phyloP scores from a whole-genome alignment of 2,888 invertebrate genomes.

The Psococerastis gibbosa region DNA sequence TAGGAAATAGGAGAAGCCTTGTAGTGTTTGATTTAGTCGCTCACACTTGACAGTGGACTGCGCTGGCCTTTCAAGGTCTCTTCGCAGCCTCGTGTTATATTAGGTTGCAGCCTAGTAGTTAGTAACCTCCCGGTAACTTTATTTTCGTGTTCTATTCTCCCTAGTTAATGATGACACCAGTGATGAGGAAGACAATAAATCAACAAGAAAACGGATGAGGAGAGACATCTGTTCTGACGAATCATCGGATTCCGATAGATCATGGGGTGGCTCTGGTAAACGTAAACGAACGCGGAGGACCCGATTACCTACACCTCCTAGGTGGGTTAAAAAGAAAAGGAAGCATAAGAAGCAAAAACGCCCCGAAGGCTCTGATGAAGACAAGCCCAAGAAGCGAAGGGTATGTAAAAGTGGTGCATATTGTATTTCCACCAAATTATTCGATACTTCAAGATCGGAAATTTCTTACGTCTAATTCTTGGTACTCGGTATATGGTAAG shows the following conservation, averaged over 20 bases:
- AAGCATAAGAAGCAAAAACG: conserved; percentile 21
- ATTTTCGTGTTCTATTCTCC: conserved; percentile 15
- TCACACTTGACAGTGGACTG: too few species aligned
- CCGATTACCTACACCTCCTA: not conserved
- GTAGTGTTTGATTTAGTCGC: too few species aligned
- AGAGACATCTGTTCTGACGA: conserved; percentile 38
- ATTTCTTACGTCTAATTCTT: too few species aligned
- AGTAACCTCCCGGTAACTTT: too few species aligned
- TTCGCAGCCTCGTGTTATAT: too few species aligned
- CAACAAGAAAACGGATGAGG: conserved; percentile 35
- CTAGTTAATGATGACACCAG: conserved; percentile 29
- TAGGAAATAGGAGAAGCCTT: too few species aligned
- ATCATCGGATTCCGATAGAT: conserved; percentile 20
- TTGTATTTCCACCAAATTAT: too few species aligned
- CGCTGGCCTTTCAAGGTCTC: too few species aligned
- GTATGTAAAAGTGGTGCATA: too few species aligned
- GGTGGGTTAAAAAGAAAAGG: conserved; percentile 17
- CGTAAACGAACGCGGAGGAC: conserved; percentile 11
- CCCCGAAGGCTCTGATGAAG: conserved; percentile 17
- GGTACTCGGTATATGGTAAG: too few species aligned
- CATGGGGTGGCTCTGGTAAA: conserved; percentile 12
- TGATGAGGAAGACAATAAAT: conserved; percentile 18
- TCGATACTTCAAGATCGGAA: too few species aligned
- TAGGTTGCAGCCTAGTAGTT: too few species aligned
- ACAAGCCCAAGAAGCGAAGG: conserved; percentile 18